Evolutionary conservation across 2,888 invertebrate genomes (phyloP).

Genomic region (Mechanitis mazaeus): DNA sequence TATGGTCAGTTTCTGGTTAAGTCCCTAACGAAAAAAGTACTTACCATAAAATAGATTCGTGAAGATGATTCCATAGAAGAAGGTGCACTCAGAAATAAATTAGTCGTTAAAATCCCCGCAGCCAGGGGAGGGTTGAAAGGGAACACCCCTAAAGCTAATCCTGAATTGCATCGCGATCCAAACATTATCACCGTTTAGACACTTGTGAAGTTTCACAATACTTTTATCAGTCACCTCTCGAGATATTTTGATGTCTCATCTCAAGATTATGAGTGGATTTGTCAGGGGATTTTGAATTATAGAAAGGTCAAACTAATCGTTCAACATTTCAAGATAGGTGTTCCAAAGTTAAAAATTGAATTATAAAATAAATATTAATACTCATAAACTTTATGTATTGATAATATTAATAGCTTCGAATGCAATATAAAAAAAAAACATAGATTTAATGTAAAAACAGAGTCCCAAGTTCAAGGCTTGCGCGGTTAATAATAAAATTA

Average conservation of each 20-base stretch:
- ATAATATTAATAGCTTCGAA: no score
- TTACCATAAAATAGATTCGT: background rate
- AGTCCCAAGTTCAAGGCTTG: no score
- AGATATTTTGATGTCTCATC: constrained; percentile 9
- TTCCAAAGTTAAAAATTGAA: no score
- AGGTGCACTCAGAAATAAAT: constrained; percentile 22
- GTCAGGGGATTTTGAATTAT: no score
- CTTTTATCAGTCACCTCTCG: constrained; percentile 1
- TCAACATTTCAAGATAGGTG: no score
- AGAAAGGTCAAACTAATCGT: no score
- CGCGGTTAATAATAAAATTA: no score
- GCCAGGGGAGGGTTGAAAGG: constrained; percentile 24
- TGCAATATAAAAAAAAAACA: no score
- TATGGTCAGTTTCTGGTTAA: no score
- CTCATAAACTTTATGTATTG: no score
- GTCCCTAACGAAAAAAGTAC: background rate
- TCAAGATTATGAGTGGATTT: background rate
- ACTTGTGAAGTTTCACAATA: constrained; percentile 9
- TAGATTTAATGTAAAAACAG: no score
- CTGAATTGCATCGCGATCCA: constrained; percentile 6
- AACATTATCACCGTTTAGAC: constrained; percentile 7
- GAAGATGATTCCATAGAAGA: constrained; percentile 18
- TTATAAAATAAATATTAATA: no score
- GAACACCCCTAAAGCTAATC: constrained; percentile 20
- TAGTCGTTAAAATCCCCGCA: constrained; percentile 22